Evolutionary conservation across 2,888 invertebrate species (phyloP), one percentile per base, ranked within the genome.

Genomic region (Osmoderma eremita): DNA sequence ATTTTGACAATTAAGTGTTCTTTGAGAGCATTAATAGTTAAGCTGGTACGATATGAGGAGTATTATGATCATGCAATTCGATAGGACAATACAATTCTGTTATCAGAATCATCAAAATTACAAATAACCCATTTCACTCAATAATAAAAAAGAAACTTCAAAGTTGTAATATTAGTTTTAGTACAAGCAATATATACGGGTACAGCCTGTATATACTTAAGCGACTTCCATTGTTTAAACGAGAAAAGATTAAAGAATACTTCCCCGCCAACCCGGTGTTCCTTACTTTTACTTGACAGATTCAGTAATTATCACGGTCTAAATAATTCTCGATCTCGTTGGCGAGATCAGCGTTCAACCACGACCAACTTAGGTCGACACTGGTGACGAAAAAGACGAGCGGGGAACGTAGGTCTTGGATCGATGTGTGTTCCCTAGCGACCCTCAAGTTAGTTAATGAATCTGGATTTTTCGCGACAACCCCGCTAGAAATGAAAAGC

Each of bases 401-500:
- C 17, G 41, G 22, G 30, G 48, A 50, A 41, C 53, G 61, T 50
- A 63, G 61, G 62, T 65, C 64, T 70, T 63, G 71, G 70, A 70
- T 72, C 72, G 71, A 71, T 71, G 70, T 68, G 65, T 72, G 72
- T 72, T 73, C 71, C 73, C 68, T 70, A 74, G 74, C 74, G 73
- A 71, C 74, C 73, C 70, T 73, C 71, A 78, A 80, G 79, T 77
- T 80, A 81, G 80, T 81, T 82, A 82, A 82, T 82, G 82, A 82
- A 82, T 82, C 79, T 78, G 79, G 81, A 82, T 82, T 82, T 82
- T 81, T 81, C 80, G 78, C 77, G 79, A 80, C 79, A 76, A 77
- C 73, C 77, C 77, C 75, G 79, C 79, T 78, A 78, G 78, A 77
- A 77, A 74, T 74, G 78, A 78, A 76, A 77, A 75, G 76, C 77